Evolutionary conservation across 2,797 vertebrate species (phyloP).

Genomic region (Thalassophryne amazonica): DNA sequence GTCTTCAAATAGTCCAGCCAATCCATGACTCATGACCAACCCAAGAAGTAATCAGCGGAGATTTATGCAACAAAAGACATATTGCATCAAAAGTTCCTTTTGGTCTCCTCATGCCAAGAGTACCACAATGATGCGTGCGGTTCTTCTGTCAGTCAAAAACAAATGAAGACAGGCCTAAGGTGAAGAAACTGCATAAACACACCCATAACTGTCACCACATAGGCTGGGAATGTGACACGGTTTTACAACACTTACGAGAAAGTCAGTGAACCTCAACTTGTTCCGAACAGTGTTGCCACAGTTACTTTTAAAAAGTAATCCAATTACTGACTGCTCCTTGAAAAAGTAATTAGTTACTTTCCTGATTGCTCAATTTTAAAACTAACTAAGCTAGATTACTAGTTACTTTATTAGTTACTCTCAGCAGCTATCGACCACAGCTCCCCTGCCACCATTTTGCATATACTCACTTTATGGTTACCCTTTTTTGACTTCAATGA

Average conservation of each 20-base stretch:
- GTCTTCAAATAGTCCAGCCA: neutral
- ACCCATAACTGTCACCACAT: conserved; percentile 37
- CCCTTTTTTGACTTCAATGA: no score
- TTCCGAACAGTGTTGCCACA: conserved; percentile 13
- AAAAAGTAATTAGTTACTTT: no score
- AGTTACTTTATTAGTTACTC: no score
- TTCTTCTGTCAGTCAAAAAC: conserved; percentile 23
- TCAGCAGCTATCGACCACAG: no score
- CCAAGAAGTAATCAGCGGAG: conserved; percentile 24
- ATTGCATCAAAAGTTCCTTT: conserved; percentile 9
- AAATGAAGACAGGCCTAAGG: conserved; percentile 17
- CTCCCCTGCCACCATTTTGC: no score
- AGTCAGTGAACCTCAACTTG: conserved; percentile 28
- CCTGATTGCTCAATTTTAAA: no score
- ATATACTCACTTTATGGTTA: no score
- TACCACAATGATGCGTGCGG: conserved; percentile 26
- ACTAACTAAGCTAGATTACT: no score
- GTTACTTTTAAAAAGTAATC: no score
- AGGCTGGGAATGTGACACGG: conserved; percentile 36
- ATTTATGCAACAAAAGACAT: conserved; percentile 16
- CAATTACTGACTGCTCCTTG: no score
- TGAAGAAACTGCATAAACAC: conserved; percentile 36
- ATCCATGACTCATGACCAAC: conserved; percentile 27
- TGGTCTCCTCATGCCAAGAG: conserved; percentile 26
- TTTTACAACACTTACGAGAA: conserved; percentile 16